A percentile compares a stretch with the other conserved stretches of the same genome.
phyloP scores from a whole-genome alignment of 2,113 vertebrate genomes.

The Pseudonaja textilis region DNA sequence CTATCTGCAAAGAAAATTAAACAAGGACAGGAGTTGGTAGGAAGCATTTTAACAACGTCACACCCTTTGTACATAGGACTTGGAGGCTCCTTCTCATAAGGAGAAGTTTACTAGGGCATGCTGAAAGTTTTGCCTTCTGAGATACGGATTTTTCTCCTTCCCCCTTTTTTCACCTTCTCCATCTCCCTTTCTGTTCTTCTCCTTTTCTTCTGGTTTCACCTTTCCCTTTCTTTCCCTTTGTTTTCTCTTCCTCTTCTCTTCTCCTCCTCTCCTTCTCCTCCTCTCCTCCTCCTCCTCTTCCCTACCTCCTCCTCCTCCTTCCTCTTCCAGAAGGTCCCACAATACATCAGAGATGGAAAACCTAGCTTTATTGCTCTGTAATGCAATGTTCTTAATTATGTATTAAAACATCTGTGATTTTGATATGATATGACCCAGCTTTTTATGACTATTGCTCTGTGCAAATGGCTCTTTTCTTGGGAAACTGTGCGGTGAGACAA shows the following conservation, averaged over 20 bases:
- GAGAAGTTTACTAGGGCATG: conserved; percentile 38
- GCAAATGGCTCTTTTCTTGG: conserved; percentile 50
- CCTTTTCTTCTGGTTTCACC: too few relatives aligned
- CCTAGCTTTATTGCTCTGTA: conserved; percentile 58
- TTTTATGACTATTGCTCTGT: conserved; percentile 14
- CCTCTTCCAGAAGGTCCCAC: conserved; percentile 28
- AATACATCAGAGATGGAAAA: conserved; percentile 23
- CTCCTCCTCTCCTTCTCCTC: too few relatives aligned
- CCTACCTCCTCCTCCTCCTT: background rate
- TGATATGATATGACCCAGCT: conserved; percentile 43
- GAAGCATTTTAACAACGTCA: conserved; percentile 45
- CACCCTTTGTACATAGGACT: background rate
- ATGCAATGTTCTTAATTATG: conserved; percentile 40
- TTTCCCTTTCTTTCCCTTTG: background rate
- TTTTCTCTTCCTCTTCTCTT: background rate
- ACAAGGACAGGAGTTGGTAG: background rate
- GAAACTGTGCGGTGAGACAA: conserved; percentile 64
- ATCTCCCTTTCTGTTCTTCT: too few relatives aligned
- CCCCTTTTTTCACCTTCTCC: too few relatives aligned
- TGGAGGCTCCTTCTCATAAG: conserved; percentile 30
- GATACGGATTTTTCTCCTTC: conserved; percentile 15
- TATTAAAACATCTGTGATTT: conserved; percentile 29
- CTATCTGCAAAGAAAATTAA: background rate
- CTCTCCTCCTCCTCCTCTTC: too few relatives aligned
- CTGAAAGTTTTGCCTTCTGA: conserved; percentile 43